These are phyloP conservation scores for Aix galericulata DNA, from an alignment of 2,113 vertebrate genomes.

Conservation along the genomic window DNA sequence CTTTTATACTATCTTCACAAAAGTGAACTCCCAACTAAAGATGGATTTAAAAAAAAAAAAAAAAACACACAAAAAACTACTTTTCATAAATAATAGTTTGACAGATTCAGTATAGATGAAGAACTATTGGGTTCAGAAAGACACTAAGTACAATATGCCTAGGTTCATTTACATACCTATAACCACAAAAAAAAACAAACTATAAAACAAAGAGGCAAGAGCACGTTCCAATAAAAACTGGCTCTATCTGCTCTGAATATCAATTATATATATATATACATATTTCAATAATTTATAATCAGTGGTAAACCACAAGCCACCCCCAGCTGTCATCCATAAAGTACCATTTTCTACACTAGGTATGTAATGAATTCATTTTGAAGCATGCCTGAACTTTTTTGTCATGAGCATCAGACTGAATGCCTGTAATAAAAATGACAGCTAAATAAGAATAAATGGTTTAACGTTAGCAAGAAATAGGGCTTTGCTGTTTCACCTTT, in stretches of 20 bases:
- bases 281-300: conserved; percentile 37
- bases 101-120: neutral
- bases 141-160: neutral
- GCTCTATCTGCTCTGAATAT: neutral
- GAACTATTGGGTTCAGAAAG: neutral
- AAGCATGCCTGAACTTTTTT: conserved; percentile 69
- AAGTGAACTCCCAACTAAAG: neutral
- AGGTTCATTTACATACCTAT: neutral
- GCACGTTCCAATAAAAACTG: neutral
- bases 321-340: conserved; percentile 54
- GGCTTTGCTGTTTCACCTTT: conserved; percentile 70
- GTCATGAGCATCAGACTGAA: conserved; percentile 68
- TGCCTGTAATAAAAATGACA: conserved; percentile 78
- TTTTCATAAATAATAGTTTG: neutral
- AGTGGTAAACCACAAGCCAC: conserved; percentile 19
- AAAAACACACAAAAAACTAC: neutral
- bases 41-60: neutral
- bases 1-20: neutral
- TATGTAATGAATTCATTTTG: conserved; percentile 51
- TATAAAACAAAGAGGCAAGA: neutral
- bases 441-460: conserved; percentile 77
- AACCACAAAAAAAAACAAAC: neutral
- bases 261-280: neutral
- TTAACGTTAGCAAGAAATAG: conserved; percentile 60
- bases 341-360: conserved; percentile 37